Conservation (phyloP, 2,113 vertebrate species). For the Menura novaehollandiae region DNA sequence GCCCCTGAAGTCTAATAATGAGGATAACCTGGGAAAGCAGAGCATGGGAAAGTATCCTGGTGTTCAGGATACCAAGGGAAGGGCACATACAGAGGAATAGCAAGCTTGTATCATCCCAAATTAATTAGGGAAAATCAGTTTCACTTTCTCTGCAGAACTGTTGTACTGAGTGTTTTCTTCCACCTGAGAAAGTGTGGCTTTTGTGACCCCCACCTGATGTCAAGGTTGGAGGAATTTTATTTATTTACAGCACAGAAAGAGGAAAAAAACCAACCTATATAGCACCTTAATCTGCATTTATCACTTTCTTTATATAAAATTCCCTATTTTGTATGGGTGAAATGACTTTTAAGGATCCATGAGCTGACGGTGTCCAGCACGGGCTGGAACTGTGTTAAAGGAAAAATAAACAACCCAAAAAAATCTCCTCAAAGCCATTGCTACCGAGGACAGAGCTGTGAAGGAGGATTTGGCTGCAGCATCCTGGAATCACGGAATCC, state of each 20-base stretch:
- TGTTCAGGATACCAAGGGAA: neutral
- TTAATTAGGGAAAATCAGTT: fast-evolving
- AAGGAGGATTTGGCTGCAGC: neutral
- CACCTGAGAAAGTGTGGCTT: fast-evolving
- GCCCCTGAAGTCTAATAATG: neutral
- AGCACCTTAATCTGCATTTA: neutral
- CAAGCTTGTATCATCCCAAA: neutral
- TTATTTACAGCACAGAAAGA: neutral
- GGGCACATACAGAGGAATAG: neutral
- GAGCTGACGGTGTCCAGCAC: neutral
- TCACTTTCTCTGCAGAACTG: neutral
- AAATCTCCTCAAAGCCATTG: neutral
- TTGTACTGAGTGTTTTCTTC: neutral
- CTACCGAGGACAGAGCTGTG: neutral
- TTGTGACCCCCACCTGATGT: neutral
- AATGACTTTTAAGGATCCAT: fast-evolving
- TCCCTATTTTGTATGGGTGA: neutral
- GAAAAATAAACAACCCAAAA: too few species aligned
- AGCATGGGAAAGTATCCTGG: too few species aligned
- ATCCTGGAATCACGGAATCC: neutral
- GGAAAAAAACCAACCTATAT: fast-evolving
- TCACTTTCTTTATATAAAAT: neutral
- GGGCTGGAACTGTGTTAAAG: neutral
- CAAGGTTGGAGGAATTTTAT: neutral
- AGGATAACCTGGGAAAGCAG: neutral